These are phyloP conservation scores for Brachionus koreanus DNA, from an alignment of 1,140 invertebrate genomes.

Conservation along the genomic window DNA sequence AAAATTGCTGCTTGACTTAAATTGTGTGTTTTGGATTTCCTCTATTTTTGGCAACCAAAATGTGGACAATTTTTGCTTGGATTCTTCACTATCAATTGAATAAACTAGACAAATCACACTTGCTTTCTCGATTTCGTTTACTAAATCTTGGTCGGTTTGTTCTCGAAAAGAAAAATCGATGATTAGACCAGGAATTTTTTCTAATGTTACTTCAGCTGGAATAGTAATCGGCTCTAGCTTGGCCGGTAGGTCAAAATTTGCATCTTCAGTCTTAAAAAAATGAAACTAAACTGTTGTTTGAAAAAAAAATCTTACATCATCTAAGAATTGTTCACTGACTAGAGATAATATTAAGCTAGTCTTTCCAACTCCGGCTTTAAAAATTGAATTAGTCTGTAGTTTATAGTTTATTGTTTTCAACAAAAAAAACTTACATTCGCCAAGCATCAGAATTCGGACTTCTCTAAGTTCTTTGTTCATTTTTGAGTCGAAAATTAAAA, in stretches of 20 bases:
- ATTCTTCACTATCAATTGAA: conserved; percentile 85
- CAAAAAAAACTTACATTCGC: background rate
- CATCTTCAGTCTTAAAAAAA: conserved; percentile 11
- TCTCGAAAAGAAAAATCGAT: conserved; percentile 83
- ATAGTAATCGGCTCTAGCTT: conserved; percentile 60
- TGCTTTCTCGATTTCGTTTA: conserved; percentile 60
- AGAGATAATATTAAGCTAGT: conserved; percentile 91
- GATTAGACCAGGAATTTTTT: conserved; percentile 93
- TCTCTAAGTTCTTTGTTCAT: conserved; percentile 36
- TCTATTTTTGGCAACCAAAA: conserved; percentile 89
- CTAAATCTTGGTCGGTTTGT: conserved; percentile 15
- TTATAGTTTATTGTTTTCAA: background rate
- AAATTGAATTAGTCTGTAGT: background rate
- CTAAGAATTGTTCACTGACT: conserved; percentile 94
- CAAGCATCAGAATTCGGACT: conserved; percentile 39
- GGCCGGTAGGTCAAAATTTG: conserved; percentile 13
- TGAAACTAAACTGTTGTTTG: background rate
- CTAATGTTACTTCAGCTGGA: conserved; percentile 86
- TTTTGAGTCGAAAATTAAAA: background rate
- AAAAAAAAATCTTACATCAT: conserved; percentile 64
- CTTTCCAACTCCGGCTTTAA: conserved; percentile 76
- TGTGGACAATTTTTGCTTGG: conserved; percentile 77
- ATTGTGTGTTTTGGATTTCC: conserved; percentile 52
- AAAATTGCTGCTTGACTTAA: conserved; percentile 59
- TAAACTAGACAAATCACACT: conserved; percentile 98